phyloP scores from a whole-genome alignment of 2,888 invertebrate species.

The Caenorhabditis macrosperma region DNA sequence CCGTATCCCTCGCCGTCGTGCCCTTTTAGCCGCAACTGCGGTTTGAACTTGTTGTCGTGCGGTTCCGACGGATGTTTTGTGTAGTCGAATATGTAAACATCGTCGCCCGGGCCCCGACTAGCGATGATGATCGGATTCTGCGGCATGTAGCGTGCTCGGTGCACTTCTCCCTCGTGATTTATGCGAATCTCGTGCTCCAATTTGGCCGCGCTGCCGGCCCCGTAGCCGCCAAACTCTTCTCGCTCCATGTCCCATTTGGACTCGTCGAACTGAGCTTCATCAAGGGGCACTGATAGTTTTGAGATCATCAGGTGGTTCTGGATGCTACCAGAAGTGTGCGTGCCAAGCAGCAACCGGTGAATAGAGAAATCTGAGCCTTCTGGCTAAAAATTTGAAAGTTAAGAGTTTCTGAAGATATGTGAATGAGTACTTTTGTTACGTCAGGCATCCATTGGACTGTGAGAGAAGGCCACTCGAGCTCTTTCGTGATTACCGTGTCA shows the following conservation, averaged over 20 bases:
- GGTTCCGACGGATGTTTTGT: slow-evolving; percentile 99
- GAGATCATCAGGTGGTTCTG: slow-evolving; percentile 98
- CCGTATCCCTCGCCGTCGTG: slow-evolving; percentile 93
- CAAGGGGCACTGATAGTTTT: slow-evolving; percentile 97
- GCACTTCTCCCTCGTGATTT: slow-evolving; percentile 99
- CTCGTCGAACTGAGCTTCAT: slow-evolving; percentile 99
- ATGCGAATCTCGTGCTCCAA: slow-evolving; percentile 99
- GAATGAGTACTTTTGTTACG: slow-evolving; percentile 87
- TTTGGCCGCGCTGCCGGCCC: slow-evolving; percentile 94
- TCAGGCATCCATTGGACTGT: slow-evolving; percentile 99
- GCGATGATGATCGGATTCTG: slow-evolving; percentile 99
- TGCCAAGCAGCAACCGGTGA: slow-evolving; percentile 96
- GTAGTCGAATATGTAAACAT: slow-evolving; percentile 97
- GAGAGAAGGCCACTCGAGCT: slow-evolving; percentile 98
- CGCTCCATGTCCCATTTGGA: slow-evolving; percentile 99
- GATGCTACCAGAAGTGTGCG: slow-evolving; percentile 96
- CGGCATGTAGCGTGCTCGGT: slow-evolving; percentile 98
- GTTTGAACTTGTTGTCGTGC: slow-evolving; percentile 94
- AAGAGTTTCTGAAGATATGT: neutral
- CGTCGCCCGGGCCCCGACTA: slow-evolving; percentile 98
- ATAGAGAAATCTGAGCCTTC: slow-evolving; percentile 98
- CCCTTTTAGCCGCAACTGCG: slow-evolving; percentile 94
- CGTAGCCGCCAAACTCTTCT: slow-evolving; percentile 97
- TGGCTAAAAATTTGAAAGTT: slow-evolving; percentile 81
- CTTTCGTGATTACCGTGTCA: slow-evolving; percentile 94